phyloP scores from a whole-genome alignment of 2,888 invertebrate species.

The Tetranychus truncatus region DNA sequence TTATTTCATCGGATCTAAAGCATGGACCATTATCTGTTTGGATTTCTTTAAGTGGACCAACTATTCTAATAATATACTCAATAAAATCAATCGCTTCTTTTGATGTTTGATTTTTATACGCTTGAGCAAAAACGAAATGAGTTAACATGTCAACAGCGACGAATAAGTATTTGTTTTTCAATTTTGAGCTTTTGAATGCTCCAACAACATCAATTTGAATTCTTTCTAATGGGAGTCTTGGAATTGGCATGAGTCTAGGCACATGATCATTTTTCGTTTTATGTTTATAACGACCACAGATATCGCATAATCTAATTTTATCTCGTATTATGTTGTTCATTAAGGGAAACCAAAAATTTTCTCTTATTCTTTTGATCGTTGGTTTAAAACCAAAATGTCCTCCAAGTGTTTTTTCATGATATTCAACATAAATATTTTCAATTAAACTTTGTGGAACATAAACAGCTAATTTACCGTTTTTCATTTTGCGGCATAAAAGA shows the following conservation, averaged over 20 bases:
- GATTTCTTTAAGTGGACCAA: no score
- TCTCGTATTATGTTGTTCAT: neutral
- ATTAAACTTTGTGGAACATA: no score
- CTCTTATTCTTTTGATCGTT: neutral
- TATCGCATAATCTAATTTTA: neutral
- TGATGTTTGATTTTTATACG: neutral
- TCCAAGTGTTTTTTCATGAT: neutral
- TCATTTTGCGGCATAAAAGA: no score
- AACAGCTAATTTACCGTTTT: no score
- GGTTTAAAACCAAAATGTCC: neutral
- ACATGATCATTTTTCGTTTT: neutral
- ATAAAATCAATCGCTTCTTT: neutral
- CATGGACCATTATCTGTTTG: no score
- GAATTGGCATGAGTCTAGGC: neutral
- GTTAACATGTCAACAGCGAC: neutral
- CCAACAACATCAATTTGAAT: conserved; percentile 6
- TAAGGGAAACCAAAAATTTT: neutral
- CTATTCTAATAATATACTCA: neutral
- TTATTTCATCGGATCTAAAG: no score
- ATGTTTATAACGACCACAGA: neutral
- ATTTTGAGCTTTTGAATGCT: neutral
- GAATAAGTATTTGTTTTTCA: neutral
- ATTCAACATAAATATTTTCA: neutral
- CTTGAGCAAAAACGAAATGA: neutral
- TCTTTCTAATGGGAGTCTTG: neutral